Conservation (phyloP, 1,140 invertebrate species). For the Melitaea cinxia region DNA sequence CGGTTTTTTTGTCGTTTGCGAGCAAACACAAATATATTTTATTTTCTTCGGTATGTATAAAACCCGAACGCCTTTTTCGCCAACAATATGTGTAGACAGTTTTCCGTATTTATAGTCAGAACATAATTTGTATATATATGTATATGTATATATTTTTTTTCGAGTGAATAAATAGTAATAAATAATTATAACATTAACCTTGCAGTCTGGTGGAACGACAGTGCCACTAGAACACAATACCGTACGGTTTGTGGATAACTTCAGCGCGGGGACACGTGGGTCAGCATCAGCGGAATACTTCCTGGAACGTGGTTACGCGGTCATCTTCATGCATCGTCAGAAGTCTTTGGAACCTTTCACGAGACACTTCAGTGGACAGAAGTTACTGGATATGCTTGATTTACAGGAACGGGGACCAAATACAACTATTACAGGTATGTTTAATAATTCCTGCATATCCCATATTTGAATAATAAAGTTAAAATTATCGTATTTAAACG, state of each 20-base stretch:
- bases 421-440: constrained; percentile 82
- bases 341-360: constrained; percentile 95
- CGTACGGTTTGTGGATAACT: constrained; percentile 99
- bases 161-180: too few species aligned
- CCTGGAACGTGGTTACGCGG: constrained; percentile 89
- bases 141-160: too few species aligned
- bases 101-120: too few species aligned
- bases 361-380: constrained; percentile 90
- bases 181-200: too few species aligned
- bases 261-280: constrained; percentile 97
- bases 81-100: too few species aligned
- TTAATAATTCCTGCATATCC: neutral
- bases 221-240: constrained; percentile 98
- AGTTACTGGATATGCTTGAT: constrained; percentile 91
- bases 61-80: too few species aligned
- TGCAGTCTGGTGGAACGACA: constrained; percentile 96
- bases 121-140: too few species aligned
- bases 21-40: too few species aligned
- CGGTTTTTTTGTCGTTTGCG: too few species aligned
- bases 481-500: too few species aligned
- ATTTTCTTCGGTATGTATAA: too few species aligned
- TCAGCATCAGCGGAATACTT: constrained; percentile 98
- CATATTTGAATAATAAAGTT: too few species aligned
- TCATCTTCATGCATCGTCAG: constrained; percentile 89
- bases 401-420: constrained; percentile 83